phyloP scores from a whole-genome alignment of 2,888 invertebrate species.

The Gnatocerus cornutus region DNA sequence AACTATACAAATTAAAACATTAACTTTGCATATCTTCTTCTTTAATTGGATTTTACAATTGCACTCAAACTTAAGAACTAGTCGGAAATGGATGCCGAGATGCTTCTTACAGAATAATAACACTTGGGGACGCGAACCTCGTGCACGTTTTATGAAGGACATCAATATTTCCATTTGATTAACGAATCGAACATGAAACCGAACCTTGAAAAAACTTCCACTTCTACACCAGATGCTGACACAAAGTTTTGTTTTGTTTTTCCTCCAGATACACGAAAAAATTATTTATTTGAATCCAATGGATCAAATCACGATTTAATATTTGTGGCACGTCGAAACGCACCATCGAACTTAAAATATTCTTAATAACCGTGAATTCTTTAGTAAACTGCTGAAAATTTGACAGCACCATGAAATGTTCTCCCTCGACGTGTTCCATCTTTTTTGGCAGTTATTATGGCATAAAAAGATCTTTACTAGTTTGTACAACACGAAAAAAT shows the following conservation, averaged over 20 bases:
- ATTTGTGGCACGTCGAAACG: slow-evolving; percentile 8
- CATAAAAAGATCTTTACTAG: too few relatives aligned
- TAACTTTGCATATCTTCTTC: slow-evolving; percentile 11
- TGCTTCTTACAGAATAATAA: slow-evolving; percentile 4
- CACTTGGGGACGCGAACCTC: neutral
- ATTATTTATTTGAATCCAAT: slow-evolving; percentile 32
- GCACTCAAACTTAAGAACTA: slow-evolving; percentile 17
- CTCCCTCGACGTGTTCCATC: too few relatives aligned
- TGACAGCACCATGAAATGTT: too few relatives aligned
- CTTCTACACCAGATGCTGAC: slow-evolving; percentile 10
- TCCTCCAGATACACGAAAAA: slow-evolving; percentile 18
- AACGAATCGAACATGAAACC: slow-evolving; percentile 14
- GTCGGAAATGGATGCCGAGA: slow-evolving; percentile 17
- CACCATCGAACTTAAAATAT: neutral
- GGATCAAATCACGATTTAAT: slow-evolving; percentile 23
- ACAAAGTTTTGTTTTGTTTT: slow-evolving; percentile 40
- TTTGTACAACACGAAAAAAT: too few relatives aligned
- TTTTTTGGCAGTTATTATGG: too few relatives aligned
- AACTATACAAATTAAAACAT: slow-evolving; percentile 23
- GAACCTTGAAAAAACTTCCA: slow-evolving; percentile 28
- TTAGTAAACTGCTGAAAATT: too few relatives aligned
- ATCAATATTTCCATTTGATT: slow-evolving; percentile 41
- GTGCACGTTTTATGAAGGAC: slow-evolving; percentile 16
- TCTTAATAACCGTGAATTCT: too few relatives aligned
- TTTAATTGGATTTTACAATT: slow-evolving; percentile 6